Evolutionary conservation across 2,113 vertebrate genomes (phyloP).

Genomic region (Saguinus imperator): DNA sequence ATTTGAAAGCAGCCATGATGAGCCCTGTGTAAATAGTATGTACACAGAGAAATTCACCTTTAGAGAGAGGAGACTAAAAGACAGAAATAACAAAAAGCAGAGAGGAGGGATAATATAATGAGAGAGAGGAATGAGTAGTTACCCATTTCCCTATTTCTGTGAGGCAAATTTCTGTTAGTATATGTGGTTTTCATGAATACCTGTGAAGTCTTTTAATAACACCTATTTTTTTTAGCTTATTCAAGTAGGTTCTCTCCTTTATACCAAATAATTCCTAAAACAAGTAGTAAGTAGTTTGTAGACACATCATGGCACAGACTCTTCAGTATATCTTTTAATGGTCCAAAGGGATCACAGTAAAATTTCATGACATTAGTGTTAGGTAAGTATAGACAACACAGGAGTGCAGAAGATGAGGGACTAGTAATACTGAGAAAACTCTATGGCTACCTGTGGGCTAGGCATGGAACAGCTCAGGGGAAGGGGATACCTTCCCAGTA

Average conservation of each 20-base stretch:
- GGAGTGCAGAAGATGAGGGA: not conserved
- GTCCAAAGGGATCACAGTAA: not conserved
- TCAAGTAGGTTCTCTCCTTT: not conserved
- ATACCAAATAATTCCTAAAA: conserved; percentile 30
- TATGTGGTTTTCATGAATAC: not conserved
- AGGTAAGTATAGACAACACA: not conserved
- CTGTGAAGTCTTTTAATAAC: not conserved
- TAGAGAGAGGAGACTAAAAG: conserved; percentile 2
- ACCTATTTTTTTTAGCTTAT: not conserved
- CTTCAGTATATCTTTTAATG: not conserved
- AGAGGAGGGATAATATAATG: not conserved
- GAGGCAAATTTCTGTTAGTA: not conserved
- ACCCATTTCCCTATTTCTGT: not conserved
- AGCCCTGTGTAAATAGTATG: not conserved
- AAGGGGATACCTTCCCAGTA: not conserved
- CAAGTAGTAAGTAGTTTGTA: not conserved
- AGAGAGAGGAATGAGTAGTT: not conserved
- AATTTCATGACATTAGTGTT: not conserved
- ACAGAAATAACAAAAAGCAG: not conserved
- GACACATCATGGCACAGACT: not conserved
- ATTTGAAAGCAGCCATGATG: not conserved
- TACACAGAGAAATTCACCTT: not conserved
- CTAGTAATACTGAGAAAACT: not conserved
- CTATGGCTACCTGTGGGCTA: not conserved
- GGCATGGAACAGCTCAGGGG: not conserved